Conservation (phyloP, 2,888 invertebrate genomes). For the Nasonia oneida region DNA sequence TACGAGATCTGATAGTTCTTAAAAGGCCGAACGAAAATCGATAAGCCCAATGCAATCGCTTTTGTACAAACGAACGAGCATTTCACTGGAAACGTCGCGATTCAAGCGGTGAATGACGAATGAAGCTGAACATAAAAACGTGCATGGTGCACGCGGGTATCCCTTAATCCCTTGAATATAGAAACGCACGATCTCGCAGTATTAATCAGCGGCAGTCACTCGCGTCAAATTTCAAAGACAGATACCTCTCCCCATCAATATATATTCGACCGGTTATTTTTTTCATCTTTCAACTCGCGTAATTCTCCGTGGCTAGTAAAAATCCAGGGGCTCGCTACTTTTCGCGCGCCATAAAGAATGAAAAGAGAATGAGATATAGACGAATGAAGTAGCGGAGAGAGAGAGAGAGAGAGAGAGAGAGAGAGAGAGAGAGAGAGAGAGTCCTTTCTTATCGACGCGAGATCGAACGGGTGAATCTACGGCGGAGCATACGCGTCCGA, state of each 20-base stretch:
- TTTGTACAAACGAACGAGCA: too few relatives aligned
- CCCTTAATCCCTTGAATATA: too few relatives aligned
- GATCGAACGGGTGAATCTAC: conserved; percentile 57
- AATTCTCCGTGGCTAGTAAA: conserved; percentile 28
- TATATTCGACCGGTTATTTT: conserved; percentile 28
- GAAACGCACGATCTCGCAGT: background rate
- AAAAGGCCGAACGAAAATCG: too few relatives aligned
- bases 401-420: background rate
- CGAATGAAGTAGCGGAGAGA: background rate
- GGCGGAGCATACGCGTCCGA: conserved; percentile 17
- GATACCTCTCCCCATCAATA: background rate
- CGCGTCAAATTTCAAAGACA: conserved; percentile 42
- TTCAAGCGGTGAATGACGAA: too few relatives aligned
- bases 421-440: too few relatives aligned
- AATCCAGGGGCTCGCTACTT: background rate
- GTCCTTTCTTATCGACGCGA: conserved; percentile 54
- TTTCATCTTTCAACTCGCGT: conserved; percentile 36
- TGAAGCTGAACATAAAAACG: too few relatives aligned
- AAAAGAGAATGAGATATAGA: conserved; percentile 2
- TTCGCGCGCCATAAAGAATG: conserved; percentile 15
- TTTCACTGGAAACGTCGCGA: too few relatives aligned
- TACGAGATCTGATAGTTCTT: too few relatives aligned
- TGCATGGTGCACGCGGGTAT: too few relatives aligned
- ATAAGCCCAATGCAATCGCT: too few relatives aligned
- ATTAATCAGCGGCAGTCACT: conserved; percentile 44